phyloP scores from a whole-genome alignment of 2,888 invertebrate genomes.

The Quadriops clusia region DNA sequence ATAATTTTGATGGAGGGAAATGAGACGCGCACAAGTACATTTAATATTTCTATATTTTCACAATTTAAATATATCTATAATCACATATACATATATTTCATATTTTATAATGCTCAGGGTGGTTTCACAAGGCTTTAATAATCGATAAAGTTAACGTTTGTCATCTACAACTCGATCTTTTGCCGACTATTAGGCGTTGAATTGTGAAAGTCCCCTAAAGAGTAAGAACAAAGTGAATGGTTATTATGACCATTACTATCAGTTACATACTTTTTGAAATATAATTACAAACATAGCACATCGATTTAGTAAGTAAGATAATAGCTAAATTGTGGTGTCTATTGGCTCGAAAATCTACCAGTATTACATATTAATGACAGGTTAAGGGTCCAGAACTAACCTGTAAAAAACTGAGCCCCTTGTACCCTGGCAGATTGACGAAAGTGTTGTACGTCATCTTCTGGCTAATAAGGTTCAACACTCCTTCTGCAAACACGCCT shows the following conservation, averaged over 20 bases:
- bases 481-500: slow-evolving; percentile 13
- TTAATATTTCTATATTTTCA: slow-evolving; percentile 36
- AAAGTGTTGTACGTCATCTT: slow-evolving; percentile 31
- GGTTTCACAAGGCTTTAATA: background rate
- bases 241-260: slow-evolving; percentile 20
- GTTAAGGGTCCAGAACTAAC: slow-evolving; percentile 35
- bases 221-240: slow-evolving; percentile 13
- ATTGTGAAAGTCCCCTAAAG: too few species aligned
- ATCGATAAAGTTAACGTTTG: background rate
- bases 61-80: slow-evolving; percentile 34
- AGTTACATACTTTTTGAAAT: slow-evolving; percentile 23
- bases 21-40: slow-evolving; percentile 22
- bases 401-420: slow-evolving; percentile 46
- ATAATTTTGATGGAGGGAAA: background rate
- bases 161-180: too few species aligned
- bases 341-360: slow-evolving; percentile 23
- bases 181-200: too few species aligned
- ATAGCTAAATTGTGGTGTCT: slow-evolving; percentile 29
- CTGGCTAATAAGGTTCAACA: slow-evolving; percentile 31
- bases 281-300: slow-evolving; percentile 36
- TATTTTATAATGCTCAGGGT: slow-evolving; percentile 18
- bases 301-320: slow-evolving; percentile 31
- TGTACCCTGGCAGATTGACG: slow-evolving; percentile 39
- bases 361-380: slow-evolving; percentile 24
- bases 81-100: slow-evolving; percentile 33